phyloP scores from a whole-genome alignment of 2,113 vertebrate genomes.

The Pycnonotus jocosus region DNA sequence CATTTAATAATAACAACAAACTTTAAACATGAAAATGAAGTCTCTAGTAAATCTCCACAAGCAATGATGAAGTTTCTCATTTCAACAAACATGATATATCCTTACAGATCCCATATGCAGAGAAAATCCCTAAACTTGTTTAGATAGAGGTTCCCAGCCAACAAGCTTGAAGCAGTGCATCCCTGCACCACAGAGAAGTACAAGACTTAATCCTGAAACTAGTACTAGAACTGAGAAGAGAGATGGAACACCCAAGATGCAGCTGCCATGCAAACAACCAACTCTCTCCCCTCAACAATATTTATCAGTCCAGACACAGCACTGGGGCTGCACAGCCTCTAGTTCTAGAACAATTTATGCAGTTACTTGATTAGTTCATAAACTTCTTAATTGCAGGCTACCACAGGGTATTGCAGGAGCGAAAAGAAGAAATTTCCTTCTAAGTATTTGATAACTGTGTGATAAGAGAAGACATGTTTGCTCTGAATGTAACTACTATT shows the following conservation, averaged over 20 bases:
- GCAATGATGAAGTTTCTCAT: background rate
- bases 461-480: background rate
- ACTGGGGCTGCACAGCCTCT: background rate
- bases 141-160: background rate
- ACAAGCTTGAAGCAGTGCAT: background rate
- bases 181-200: background rate
- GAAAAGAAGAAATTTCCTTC: background rate
- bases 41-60: background rate
- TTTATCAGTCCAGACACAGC: background rate
- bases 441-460: background rate
- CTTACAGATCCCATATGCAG: rapidly evolving
- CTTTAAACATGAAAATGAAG: background rate
- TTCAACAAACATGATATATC: background rate
- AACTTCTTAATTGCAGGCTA: background rate
- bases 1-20: background rate
- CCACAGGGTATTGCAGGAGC: background rate
- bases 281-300: background rate
- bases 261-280: background rate
- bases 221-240: background rate
- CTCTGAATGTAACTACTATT: background rate
- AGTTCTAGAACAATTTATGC: background rate
- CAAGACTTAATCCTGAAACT: background rate
- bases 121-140: background rate
- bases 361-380: background rate
- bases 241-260: background rate